Base-by-base conservation (phyloP, 2,888 invertebrate species). In the Drymonia ruficornis region DNA sequence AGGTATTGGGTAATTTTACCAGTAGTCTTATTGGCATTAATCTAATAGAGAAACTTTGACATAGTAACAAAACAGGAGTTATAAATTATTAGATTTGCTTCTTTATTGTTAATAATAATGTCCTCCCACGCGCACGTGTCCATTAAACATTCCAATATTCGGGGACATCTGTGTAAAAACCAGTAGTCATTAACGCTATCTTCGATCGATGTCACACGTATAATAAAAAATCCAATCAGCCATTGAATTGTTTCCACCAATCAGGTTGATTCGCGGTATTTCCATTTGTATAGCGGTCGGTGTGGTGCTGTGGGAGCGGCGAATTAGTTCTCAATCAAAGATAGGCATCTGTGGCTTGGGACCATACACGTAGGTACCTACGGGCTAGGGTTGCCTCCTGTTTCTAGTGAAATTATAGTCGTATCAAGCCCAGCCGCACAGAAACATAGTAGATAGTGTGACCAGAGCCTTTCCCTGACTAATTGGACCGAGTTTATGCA, bases 271-370 rank as follows among this genome's bases (percentile, higher is more conserved):
- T 74, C 64, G 48, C 49, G 57, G 59, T 62, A 65, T 66, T 61
- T 61, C 50, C 55, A 60, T 58, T 59, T 54, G 49, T 49, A 7
- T 40, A 45, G 47, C 49, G 34, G 48, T 50, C 38, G 11, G 45
- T 52, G 36, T n/a, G 42, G 19, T 43, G 51, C 45, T 56, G 45
- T 36, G 49, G 54, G 55, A 45, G 49, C 48, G 53, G 50, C 19
- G 76, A 79, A 83, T 81, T 79, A 81, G 72, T 70, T 72, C 76
- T 75, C 73, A 76, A 78, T 79, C 76, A 70, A 23, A 23, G 23
- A 23, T 23, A 23, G 64, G 44, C 28, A 54, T 57, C 45, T 46
- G 45, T 23, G 48, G 42, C 46, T 53, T 52, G 34, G 43, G 50
- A 31, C 47, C 48, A 56, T 55, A 28, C 40, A 54, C 47, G 18